These are phyloP conservation scores for Neolamprologus brichardi DNA, from an alignment of 2,113 vertebrate species.

Conservation along the genomic window DNA sequence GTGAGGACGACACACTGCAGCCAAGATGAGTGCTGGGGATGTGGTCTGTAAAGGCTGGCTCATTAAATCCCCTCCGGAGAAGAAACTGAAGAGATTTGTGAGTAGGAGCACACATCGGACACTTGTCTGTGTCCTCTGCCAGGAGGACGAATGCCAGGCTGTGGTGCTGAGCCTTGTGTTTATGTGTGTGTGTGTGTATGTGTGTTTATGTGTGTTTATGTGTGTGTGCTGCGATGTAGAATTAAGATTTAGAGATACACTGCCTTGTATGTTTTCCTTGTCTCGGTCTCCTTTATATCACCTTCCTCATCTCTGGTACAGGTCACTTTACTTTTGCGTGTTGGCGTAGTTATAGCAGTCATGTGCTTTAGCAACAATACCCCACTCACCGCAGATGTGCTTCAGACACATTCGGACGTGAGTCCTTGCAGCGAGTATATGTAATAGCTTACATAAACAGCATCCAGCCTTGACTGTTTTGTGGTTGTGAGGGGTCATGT, in stretches of 20 bases:
- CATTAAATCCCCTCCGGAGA: slow-evolving; percentile 97
- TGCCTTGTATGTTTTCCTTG: not conserved
- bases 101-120: slow-evolving; percentile 67
- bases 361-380: not conserved
- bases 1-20: slow-evolving; percentile 66
- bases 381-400: not conserved
- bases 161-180: slow-evolving; percentile 15
- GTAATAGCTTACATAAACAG: slow-evolving; percentile 9
- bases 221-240: not conserved
- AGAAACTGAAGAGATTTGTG: slow-evolving; percentile 97
- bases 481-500: slow-evolving; percentile 51
- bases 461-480: slow-evolving; percentile 25
- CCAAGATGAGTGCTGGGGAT: slow-evolving; percentile 91
- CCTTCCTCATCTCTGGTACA: slow-evolving; percentile 5
- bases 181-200: not conserved
- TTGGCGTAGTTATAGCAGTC: not conserved
- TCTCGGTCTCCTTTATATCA: not conserved
- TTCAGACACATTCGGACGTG: not conserved
- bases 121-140: slow-evolving; percentile 41
- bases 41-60: slow-evolving; percentile 96
- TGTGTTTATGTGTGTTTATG: not conserved
- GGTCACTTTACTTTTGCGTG: not conserved
- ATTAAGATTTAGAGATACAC: slow-evolving; percentile 3
- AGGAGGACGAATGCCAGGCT: slow-evolving; percentile 15
- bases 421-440: not conserved